A percentile compares a stretch with the other conserved stretches of the same genome.
These are phyloP conservation scores for Nothobranchius kuhntae DNA, from an alignment of 2,113 vertebrate species.

Conservation along the genomic window DNA sequence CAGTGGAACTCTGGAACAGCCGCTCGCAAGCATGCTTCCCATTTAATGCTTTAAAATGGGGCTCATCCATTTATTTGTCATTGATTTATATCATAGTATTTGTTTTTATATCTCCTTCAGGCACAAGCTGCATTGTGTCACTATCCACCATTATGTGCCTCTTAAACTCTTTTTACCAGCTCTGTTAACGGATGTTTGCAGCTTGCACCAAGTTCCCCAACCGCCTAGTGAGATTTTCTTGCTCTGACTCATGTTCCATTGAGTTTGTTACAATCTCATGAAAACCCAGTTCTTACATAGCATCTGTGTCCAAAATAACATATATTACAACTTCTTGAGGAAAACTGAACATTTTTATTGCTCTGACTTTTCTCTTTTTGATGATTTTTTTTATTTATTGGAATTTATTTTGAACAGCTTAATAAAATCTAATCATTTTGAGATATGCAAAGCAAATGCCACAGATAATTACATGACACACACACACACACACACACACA, in stretches of 20 bases:
- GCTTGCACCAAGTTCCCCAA: neutral
- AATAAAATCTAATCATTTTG: conserved; percentile 23
- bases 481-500: neutral
- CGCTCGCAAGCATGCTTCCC: neutral
- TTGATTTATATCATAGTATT: neutral
- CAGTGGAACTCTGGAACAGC: conserved; percentile 1
- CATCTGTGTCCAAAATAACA: neutral
- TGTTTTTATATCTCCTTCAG: neutral
- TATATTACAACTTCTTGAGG: neutral
- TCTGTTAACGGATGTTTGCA: neutral
- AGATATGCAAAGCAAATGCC: conserved; percentile 13
- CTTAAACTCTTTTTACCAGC: neutral
- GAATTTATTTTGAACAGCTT: conserved; percentile 7
- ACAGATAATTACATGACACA: conserved; percentile 23
- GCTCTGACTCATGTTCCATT: neutral
- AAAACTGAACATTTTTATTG: neutral
- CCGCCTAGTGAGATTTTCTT: neutral
- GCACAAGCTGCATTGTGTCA: neutral
- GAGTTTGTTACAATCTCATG: neutral
- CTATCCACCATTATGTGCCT: neutral
- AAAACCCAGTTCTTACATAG: neutral
- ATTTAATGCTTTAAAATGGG: neutral
- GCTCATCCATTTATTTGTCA: neutral
- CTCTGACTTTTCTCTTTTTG: neutral
- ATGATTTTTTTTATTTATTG: neutral